These are phyloP conservation scores for Hemiprocne comata DNA, from an alignment of 2,113 vertebrate species.

Conservation along the genomic window DNA sequence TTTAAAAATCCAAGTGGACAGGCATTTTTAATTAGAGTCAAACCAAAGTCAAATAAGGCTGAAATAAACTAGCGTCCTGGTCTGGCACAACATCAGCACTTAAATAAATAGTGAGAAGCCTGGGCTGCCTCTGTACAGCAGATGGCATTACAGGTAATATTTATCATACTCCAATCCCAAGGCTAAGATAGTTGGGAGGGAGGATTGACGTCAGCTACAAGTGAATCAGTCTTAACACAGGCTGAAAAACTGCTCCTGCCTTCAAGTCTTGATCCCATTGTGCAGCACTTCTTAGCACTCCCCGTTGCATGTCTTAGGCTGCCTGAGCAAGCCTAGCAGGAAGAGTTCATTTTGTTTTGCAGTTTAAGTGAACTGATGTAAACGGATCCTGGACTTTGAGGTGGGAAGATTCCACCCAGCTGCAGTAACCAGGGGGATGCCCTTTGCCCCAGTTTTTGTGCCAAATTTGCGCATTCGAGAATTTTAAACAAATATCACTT, in stretches of 20 bases:
- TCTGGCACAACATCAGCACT: background rate
- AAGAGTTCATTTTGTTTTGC: conserved; percentile 31
- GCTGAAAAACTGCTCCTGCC: conserved; percentile 15
- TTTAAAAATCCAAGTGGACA: background rate
- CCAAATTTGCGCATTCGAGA: conserved; percentile 46
- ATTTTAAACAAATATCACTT: conserved; percentile 55
- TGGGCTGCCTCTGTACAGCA: conserved; percentile 30
- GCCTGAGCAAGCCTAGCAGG: background rate
- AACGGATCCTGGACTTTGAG: conserved; percentile 63
- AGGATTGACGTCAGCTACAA: conserved; percentile 4
- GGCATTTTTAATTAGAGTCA: background rate
- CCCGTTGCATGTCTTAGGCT: background rate
- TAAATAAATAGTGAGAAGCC: background rate
- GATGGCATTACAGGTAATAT: conserved; percentile 63
- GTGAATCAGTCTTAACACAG: conserved; percentile 33
- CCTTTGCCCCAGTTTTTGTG: conserved; percentile 50
- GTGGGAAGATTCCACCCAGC: conserved; percentile 61
- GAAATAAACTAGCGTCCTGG: conserved; percentile 11
- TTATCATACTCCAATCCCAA: conserved; percentile 23
- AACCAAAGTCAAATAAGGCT: conserved; percentile 28
- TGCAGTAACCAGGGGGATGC: conserved; percentile 60
- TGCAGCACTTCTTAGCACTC: background rate
- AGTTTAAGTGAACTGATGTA: conserved; percentile 10
- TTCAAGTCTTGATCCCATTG: background rate
- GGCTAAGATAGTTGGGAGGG: background rate